Percentiles rank a stretch among this genome's conserved stretches.
phyloP scores from a whole-genome alignment of 2,888 invertebrate genomes.

The Phalera bucephala region DNA sequence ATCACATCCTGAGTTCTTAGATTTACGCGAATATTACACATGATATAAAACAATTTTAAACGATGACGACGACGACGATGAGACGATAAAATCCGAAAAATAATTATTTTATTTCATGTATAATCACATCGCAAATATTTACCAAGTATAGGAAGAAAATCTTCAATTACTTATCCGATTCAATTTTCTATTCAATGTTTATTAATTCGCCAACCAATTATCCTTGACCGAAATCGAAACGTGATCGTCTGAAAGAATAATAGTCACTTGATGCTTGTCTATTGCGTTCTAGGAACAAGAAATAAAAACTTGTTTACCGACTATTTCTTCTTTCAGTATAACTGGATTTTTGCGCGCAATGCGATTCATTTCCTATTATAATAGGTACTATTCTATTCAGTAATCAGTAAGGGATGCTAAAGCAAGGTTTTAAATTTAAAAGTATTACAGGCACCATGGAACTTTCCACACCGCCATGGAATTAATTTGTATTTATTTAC shows the following conservation, averaged over 20 bases:
- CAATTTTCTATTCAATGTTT: conserved; percentile 14
- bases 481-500: conserved; percentile 32
- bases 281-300: conserved; percentile 25
- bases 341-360: conserved; percentile 34
- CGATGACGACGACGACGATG: too few relatives aligned
- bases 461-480: conserved; percentile 48
- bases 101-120: too few relatives aligned
- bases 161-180: too few relatives aligned
- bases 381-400: conserved; percentile 30
- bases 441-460: conserved; percentile 38
- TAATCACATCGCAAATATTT: too few relatives aligned
- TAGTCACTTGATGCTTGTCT: conserved; percentile 9
- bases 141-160: too few relatives aligned
- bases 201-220: conserved; percentile 32
- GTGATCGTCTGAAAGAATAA: conserved; percentile 31
- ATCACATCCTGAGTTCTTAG: too few relatives aligned
- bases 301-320: conserved; percentile 43
- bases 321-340: conserved; percentile 24
- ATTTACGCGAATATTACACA: too few relatives aligned
- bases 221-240: conserved; percentile 55
- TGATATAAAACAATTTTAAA: too few relatives aligned
- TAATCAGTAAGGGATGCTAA: conserved; percentile 40
- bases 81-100: too few relatives aligned
- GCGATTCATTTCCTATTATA: conserved; percentile 46
- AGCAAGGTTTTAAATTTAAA: conserved; percentile 47